Base-by-base conservation (phyloP, 1,140 invertebrate genomes). In the Drosophila kurseongensis region DNA sequence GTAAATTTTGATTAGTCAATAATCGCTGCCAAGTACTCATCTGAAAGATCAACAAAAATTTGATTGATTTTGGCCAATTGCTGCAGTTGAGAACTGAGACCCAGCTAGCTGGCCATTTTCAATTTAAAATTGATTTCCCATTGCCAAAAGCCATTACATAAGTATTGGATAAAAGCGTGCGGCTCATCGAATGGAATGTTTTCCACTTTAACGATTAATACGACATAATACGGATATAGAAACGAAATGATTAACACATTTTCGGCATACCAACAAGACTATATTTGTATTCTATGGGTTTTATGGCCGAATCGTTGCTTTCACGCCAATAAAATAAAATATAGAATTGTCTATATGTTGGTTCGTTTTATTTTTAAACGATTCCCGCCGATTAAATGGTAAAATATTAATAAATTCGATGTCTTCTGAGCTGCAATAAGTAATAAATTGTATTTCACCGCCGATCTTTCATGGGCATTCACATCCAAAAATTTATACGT, bases 331-430 rank as follows among this genome's bases (percentile, higher is more conserved):
- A 75, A 67, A 67, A 75, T 75, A 75, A 23, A 67, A 50, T 67
- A 75, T 69, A 59, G 59, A 74, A 61, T 80, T 77, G 63, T 77
- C 50, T 65, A 76, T 69, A 66, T 71, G 57, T 67, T 50, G 63
- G 57, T 52, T 35, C 29, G 16, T 62, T 73, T 79, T 86, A 86
- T 88, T 88, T 86, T 88, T 86, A 88, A 85, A 79, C 48, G 75
- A 63, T 82, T 83, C 57, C 56, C 63, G 62, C 62, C 75, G 56
- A 23, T 82, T 78, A 79, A 88, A 88, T 86, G 62, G 52, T 55
- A 65, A 68, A 84, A 84, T 89, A 89, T 89, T 89, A 84, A 89
- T 89, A 89, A 80, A 84, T 89, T 89, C 76, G 35, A 45, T 89
- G 84, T 89, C 84, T 69, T 72, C 62, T 77, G 59, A 61, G 54